Evolutionary conservation across 2,797 vertebrate species (phyloP).

Genomic region (Hydrolagus colliei): DNA sequence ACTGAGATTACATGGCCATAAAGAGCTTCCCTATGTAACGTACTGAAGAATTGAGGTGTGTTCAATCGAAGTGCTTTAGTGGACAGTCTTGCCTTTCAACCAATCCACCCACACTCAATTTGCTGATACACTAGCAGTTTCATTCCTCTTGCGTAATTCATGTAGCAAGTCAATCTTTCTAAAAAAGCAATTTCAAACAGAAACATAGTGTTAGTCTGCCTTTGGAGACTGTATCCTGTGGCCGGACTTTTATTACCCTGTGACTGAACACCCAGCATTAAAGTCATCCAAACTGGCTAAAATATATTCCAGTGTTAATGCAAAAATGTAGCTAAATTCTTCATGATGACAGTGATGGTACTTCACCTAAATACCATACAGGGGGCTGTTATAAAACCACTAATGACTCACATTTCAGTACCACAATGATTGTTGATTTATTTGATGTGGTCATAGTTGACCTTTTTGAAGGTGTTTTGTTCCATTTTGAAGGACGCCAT

Average conservation of each 20-base stretch:
- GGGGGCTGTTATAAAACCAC: background rate
- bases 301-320: background rate
- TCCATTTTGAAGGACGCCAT: too few relatives aligned
- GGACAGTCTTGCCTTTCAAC: background rate
- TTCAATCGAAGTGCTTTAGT: background rate
- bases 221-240: background rate
- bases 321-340: too few relatives aligned
- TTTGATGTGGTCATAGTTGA: too few relatives aligned
- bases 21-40: background rate
- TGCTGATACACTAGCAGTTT: background rate
- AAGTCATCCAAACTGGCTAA: background rate
- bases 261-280: background rate
- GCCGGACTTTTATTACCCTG: background rate
- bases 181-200: background rate
- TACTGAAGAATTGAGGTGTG: background rate
- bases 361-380: too few relatives aligned
- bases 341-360: background rate
- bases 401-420: background rate
- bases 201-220: background rate
- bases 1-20: background rate
- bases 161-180: background rate
- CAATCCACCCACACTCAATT: background rate
- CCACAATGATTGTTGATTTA: too few relatives aligned
- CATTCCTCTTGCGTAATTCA: background rate
- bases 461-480: too few relatives aligned